Conservation (phyloP, 2,888 invertebrate species). For the Nycteola revayana region DNA sequence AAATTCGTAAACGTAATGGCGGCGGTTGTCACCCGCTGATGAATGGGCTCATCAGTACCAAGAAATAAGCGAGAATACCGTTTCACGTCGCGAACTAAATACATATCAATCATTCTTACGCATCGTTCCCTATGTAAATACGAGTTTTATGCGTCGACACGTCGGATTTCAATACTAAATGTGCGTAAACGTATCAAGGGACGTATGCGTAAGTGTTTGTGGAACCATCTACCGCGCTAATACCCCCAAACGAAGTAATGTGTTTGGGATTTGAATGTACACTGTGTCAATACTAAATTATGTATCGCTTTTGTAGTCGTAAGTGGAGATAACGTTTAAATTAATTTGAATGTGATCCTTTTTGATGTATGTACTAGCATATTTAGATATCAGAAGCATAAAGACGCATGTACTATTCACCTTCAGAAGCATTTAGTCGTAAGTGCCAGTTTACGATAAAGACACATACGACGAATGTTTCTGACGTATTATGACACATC, state of each 20-base stretch:
- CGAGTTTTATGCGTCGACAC: conserved; percentile 46
- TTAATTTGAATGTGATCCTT: too few species aligned
- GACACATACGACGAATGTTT: too few species aligned
- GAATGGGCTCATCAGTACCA: conserved; percentile 59
- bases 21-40: conserved; percentile 57
- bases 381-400: too few species aligned
- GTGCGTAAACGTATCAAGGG: conserved; percentile 21
- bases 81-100: conserved; percentile 38
- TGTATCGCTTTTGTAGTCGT: too few species aligned
- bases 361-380: too few species aligned
- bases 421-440: too few species aligned
- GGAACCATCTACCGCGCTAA: conserved; percentile 15
- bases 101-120: conserved; percentile 73
- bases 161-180: conserved; percentile 21
- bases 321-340: too few species aligned
- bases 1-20: conserved; percentile 48
- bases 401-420: too few species aligned
- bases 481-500: too few species aligned
- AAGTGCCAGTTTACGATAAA: too few species aligned
- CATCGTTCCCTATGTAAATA: conserved; percentile 62
- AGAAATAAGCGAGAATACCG: conserved; percentile 45
- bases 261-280: conserved; percentile 5
- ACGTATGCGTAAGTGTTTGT: conserved; percentile 24
- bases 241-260: conserved; percentile 15
- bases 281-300: too few species aligned